These are phyloP conservation scores for Ditula angustiorana DNA, from an alignment of 2,888 invertebrate species.

Conservation along the genomic window DNA sequence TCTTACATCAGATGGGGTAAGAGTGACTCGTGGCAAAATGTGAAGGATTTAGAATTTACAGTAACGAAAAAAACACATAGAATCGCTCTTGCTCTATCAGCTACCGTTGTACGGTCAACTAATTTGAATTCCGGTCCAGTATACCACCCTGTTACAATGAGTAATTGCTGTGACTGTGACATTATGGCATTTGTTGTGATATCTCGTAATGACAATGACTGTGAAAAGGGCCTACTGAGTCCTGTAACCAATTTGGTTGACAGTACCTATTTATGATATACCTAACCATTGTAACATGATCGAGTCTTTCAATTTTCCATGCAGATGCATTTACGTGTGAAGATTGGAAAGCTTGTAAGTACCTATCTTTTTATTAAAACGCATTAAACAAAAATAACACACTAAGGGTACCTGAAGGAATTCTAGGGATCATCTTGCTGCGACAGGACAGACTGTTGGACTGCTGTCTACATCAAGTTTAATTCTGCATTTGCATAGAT, in stretches of 20 bases:
- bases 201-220: no score
- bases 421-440: neutral
- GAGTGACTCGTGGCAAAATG: neutral
- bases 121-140: no score
- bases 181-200: no score
- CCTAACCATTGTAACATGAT: conserved; percentile 3
- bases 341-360: conserved; percentile 27
- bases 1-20: neutral
- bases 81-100: neutral
- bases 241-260: no score
- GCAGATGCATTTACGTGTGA: conserved; percentile 24
- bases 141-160: no score
- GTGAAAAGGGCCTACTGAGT: no score
- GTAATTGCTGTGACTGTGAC: no score
- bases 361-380: conserved; percentile 1
- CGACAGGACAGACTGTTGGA: neutral
- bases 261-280: neutral
- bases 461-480: neutral
- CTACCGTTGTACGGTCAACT: no score
- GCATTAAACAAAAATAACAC: neutral
- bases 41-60: neutral
- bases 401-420: neutral
- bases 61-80: no score
- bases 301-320: conserved; percentile 15
- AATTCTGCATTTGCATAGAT: neutral